These are phyloP conservation scores for Spisula solida DNA, from an alignment of 2,888 invertebrate species.

Conservation along the genomic window DNA sequence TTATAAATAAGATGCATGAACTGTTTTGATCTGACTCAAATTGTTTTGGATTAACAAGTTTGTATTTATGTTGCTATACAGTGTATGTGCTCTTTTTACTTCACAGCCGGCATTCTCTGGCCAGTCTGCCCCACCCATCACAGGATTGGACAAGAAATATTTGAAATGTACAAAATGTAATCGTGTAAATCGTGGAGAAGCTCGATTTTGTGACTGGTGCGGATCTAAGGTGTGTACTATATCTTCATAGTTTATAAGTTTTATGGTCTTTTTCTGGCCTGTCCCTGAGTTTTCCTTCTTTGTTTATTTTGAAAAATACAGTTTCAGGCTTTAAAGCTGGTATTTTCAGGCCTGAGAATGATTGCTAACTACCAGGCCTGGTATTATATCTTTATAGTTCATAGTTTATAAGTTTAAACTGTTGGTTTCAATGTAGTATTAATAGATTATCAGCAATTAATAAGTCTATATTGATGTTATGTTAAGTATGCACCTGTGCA, in stretches of 20 bases:
- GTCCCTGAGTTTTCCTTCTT: too few species aligned
- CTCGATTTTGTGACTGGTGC: slow-evolving; percentile 87
- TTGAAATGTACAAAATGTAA: slow-evolving; percentile 85
- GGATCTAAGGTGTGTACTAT: slow-evolving; percentile 82
- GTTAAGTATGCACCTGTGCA: too few species aligned
- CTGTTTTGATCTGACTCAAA: too few species aligned
- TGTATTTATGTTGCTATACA: background rate
- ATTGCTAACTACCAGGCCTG: too few species aligned
- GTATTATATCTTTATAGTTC: too few species aligned
- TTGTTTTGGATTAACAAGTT: background rate
- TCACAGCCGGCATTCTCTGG: slow-evolving; percentile 61
- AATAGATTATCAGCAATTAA: background rate
- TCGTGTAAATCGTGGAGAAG: slow-evolving; percentile 85
- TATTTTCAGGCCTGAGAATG: too few species aligned
- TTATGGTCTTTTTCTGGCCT: too few species aligned
- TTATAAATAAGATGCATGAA: too few species aligned
- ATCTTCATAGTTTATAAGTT: background rate
- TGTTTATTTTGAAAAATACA: too few species aligned
- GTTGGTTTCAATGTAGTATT: background rate
- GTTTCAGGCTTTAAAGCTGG: too few species aligned
- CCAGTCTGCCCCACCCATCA: slow-evolving; percentile 76
- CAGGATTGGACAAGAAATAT: slow-evolving; percentile 75
- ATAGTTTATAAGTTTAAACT: too few species aligned
- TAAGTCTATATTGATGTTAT: background rate
- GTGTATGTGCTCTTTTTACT: slow-evolving; percentile 37